These are phyloP conservation scores for Lepidochitona cinerea DNA, from an alignment of 2,888 invertebrate species.

Conservation along the genomic window DNA sequence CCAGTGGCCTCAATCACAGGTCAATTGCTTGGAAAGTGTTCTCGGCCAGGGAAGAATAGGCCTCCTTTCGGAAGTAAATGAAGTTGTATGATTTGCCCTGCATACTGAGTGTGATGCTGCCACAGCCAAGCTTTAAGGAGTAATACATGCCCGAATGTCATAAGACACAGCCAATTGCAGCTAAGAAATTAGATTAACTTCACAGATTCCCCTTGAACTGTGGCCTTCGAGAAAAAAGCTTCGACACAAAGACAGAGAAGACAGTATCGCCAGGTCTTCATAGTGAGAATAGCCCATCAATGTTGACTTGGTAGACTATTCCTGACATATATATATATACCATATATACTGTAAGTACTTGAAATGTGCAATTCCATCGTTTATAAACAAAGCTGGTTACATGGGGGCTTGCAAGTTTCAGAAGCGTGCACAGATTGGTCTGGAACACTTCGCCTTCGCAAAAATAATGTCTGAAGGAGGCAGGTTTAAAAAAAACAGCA, in stretches of 20 bases:
- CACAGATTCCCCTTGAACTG: not conserved
- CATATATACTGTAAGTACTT: no score
- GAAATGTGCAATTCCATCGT: no score
- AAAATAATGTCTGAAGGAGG: no score
- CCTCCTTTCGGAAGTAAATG: not conserved
- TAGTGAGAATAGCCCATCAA: no score
- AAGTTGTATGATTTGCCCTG: not conserved
- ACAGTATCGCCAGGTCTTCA: no score
- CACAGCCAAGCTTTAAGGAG: not conserved
- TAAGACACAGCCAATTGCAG: not conserved
- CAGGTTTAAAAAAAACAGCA: no score
- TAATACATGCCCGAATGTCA: not conserved
- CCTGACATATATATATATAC: no score
- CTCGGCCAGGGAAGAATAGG: not conserved
- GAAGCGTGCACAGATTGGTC: no score
- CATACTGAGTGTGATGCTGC: not conserved
- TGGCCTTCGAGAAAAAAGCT: not conserved
- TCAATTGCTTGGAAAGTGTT: slow-evolving; percentile 1
- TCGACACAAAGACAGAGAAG: not conserved
- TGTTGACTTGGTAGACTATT: no score
- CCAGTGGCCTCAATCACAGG: not conserved
- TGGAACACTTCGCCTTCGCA: no score
- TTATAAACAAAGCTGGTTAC: no score
- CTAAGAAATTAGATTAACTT: not conserved
- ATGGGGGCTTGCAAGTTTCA: no score